Evolutionary conservation across 2,113 vertebrate species (phyloP).

Genomic region (Grammomys surdaster): DNA sequence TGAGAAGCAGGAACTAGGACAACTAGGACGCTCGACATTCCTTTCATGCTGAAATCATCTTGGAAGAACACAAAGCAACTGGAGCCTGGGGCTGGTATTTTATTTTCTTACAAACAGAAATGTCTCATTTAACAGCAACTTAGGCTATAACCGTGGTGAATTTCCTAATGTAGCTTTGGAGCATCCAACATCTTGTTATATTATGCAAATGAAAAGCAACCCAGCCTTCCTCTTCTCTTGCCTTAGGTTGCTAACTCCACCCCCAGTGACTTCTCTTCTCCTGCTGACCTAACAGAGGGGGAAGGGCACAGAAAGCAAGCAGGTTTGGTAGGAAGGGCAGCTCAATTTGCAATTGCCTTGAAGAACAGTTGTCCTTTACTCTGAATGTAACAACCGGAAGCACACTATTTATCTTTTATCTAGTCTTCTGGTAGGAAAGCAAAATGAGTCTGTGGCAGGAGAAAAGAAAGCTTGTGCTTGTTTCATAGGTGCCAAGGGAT

Average conservation of each 20-base stretch:
- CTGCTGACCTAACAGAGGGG: background rate
- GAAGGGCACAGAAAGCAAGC: background rate
- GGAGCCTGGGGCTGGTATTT: background rate
- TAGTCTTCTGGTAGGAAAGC: slow-evolving; percentile 78
- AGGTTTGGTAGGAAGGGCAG: background rate
- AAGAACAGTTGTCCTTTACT: slow-evolving; percentile 39
- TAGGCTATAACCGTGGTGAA: background rate
- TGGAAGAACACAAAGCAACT: background rate
- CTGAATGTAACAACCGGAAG: background rate
- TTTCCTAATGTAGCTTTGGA: background rate
- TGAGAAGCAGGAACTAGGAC: background rate
- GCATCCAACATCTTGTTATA: background rate
- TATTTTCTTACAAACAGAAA: slow-evolving; percentile 28
- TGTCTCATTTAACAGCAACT: background rate
- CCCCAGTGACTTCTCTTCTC: background rate
- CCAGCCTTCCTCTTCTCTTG: background rate
- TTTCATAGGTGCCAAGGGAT: slow-evolving; percentile 69
- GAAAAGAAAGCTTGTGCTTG: slow-evolving; percentile 71
- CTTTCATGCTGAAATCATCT: background rate
- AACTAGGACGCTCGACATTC: too few relatives aligned
- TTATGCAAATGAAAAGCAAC: background rate
- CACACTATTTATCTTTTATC: slow-evolving; percentile 68
- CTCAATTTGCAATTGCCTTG: background rate
- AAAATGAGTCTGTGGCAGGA: slow-evolving; percentile 78
- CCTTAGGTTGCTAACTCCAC: background rate